A percentile compares a stretch with the other conserved stretches of the same genome.
Conservation (phyloP, 2,113 vertebrate genomes). For the Parus major region DNA sequence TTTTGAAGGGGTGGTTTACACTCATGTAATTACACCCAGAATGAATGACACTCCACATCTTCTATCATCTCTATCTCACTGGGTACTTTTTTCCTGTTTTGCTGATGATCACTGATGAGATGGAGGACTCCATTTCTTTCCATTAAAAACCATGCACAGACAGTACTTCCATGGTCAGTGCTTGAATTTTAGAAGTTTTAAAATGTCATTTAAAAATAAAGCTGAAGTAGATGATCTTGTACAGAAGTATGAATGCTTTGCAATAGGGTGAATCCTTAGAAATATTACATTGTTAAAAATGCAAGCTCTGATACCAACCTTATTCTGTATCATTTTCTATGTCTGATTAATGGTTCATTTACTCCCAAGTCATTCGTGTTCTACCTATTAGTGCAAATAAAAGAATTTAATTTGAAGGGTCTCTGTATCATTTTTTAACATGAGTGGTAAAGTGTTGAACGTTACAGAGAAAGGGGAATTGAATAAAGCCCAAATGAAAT, state of each 20-base stretch:
- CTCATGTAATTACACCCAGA: neutral
- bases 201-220: conserved; percentile 10
- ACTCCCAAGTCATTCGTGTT: neutral
- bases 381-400: neutral
- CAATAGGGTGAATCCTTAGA: neutral
- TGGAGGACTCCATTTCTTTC: neutral
- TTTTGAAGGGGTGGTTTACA: neutral
- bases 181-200: neutral
- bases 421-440: neutral
- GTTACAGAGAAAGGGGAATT: neutral
- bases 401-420: neutral
- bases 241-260: neutral
- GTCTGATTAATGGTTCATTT: neutral
- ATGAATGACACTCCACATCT: neutral
- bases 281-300: neutral
- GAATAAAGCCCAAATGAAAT: neutral
- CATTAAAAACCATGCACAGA: neutral
- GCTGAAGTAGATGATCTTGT: neutral
- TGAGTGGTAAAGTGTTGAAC: neutral
- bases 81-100: neutral
- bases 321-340: neutral
- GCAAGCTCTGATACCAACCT: neutral
- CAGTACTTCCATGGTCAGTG: neutral
- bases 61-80: neutral
- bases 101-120: neutral